Evolutionary conservation across 2,797 vertebrate species (phyloP).

Genomic region (Sebastes minor): DNA sequence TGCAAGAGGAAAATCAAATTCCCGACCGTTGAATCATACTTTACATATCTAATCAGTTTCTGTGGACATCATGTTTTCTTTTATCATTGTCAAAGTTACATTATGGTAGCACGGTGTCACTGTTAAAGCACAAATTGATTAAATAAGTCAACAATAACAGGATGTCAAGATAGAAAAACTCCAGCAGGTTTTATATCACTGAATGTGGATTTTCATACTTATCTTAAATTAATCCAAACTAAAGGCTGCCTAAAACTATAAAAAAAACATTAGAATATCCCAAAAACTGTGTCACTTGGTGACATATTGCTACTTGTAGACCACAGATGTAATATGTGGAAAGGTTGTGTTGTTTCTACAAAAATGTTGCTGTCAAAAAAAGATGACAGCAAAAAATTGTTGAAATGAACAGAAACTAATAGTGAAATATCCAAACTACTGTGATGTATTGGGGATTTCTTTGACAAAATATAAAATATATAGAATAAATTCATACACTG

Average conservation of each 20-base stretch:
- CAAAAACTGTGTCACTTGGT: background rate
- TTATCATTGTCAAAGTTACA: background rate
- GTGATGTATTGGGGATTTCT: background rate
- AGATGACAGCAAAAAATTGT: background rate
- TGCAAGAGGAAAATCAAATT: background rate
- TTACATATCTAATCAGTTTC: background rate
- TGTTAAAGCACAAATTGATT: background rate
- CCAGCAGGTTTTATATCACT: background rate
- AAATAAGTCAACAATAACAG: background rate
- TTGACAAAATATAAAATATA: background rate
- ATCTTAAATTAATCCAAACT: background rate
- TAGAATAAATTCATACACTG: background rate
- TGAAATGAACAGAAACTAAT: background rate
- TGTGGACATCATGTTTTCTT: background rate
- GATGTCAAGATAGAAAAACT: background rate
- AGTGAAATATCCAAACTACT: background rate
- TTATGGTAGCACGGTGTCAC: background rate
- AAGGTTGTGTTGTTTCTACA: background rate
- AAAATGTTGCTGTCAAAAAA: background rate
- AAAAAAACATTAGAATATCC: background rate
- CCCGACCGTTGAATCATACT: background rate
- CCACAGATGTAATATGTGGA: background rate
- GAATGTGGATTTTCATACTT: background rate
- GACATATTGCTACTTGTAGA: background rate
- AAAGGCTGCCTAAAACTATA: background rate